phyloP scores from a whole-genome alignment of 2,113 vertebrate species.

The Eolophus roseicapilla region DNA sequence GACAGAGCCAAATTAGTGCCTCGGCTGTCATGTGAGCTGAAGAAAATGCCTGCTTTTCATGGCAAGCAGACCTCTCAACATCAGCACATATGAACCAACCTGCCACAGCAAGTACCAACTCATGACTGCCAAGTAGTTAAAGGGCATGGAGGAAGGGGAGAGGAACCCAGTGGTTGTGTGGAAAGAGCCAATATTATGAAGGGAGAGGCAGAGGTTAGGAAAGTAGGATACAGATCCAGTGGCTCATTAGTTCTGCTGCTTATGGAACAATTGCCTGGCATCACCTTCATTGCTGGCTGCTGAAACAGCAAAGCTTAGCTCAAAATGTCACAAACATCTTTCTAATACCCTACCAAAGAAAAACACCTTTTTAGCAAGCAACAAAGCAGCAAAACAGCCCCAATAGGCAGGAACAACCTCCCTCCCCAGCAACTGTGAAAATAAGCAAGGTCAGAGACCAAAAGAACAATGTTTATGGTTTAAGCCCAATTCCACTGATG shows the following conservation, averaged over 20 bases:
- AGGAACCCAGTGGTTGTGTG: neutral
- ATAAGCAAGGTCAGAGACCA: neutral
- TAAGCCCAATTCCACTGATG: neutral
- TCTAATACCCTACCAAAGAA: neutral
- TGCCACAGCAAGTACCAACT: neutral
- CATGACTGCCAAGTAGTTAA: neutral
- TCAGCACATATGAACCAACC: neutral
- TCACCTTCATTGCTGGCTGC: neutral
- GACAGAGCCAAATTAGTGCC: neutral
- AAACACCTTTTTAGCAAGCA: neutral
- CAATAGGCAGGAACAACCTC: neutral
- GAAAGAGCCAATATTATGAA: neutral
- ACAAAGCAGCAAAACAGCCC: neutral
- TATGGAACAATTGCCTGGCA: neutral
- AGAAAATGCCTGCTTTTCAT: neutral
- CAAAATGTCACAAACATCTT: neutral
- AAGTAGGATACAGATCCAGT: slow-evolving; percentile 11
- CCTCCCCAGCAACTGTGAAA: neutral
- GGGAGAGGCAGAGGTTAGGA: neutral
- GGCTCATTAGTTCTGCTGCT: slow-evolving; percentile 35
- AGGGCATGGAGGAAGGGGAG: neutral
- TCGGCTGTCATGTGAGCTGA: neutral
- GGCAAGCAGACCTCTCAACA: neutral
- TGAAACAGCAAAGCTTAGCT: slow-evolving; percentile 40
- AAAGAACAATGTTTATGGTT: neutral